Base-by-base conservation (phyloP, 2,888 invertebrate species). In the Anarsia innoxiella region DNA sequence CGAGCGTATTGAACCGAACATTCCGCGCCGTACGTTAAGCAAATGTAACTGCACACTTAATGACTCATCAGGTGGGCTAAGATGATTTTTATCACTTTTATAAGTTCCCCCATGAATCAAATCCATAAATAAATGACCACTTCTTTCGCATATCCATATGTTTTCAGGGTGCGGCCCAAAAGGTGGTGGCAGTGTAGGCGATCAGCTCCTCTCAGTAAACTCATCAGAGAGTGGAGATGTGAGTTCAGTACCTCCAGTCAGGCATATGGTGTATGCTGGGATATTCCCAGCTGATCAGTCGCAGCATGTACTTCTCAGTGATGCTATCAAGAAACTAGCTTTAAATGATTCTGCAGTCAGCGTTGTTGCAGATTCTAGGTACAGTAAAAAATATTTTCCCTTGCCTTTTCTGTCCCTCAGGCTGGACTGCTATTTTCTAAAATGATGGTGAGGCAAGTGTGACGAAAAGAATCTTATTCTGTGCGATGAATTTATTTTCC, bases 341-440 rank as follows among this genome's bases (percentile, higher is more conserved):
- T 84, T 99, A 26, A 99, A 97, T 75, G 99, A 99, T 77, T 93
- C 95, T 3, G 96, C 95, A 41, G 97, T 99, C 2, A 88, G 90
- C n/a, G 86, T 96, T 2, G 86, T 85, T 25, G 68, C 90, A 10
- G 97, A 97, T 76, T 90, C 92, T 3, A 95, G 94, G 95, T 94
- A 76, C n/a, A n/a, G n/a, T n/a, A n/a, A n/a, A n/a, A n/a, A n/a
- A n/a, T n/a, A n/a, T n/a, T n/a, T n/a, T n/a, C n/a, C n/a, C n/a
- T n/a, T n/a, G n/a, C n/a, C n/a, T n/a, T n/a, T n/a, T n/a, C n/a
- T n/a, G n/a, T n/a, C n/a, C n/a, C n/a, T n/a, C n/a, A n/a, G n/a
- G n/a, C n/a, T n/a, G n/a, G n/a, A n/a, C n/a, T n/a, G n/a, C n/a
- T n/a, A n/a, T n/a, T n/a, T n/a, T n/a, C n/a, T n/a, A n/a, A n/a